Percentiles rank a stretch among this genome's conserved stretches.
These are phyloP conservation scores for Arenaria interpres DNA, from an alignment of 2,113 vertebrate species.

Conservation along the genomic window DNA sequence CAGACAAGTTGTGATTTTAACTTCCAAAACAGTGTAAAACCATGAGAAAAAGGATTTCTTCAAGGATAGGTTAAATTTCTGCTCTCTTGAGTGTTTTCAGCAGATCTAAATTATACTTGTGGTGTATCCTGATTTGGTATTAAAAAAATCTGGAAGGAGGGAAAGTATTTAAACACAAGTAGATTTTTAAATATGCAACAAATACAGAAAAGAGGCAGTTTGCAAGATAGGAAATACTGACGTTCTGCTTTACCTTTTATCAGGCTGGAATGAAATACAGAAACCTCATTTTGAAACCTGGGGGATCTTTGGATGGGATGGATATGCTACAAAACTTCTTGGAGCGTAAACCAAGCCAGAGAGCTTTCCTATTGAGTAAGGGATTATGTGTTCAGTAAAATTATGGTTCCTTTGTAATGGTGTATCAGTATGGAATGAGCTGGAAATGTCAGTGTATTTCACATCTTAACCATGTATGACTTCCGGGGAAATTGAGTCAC, in stretches of 20 bases:
- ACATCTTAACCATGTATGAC: not conserved
- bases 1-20: not conserved
- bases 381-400: slow-evolving; percentile 78
- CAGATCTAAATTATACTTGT: not conserved
- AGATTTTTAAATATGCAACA: not conserved
- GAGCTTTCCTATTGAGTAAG: slow-evolving; percentile 90
- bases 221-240: slow-evolving; percentile 42
- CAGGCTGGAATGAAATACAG: slow-evolving; percentile 94
- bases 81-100: not conserved
- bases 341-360: slow-evolving; percentile 85
- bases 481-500: not conserved
- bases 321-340: slow-evolving; percentile 90
- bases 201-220: not conserved
- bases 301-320: slow-evolving; percentile 89
- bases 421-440: slow-evolving; percentile 20
- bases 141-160: not conserved
- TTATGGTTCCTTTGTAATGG: slow-evolving; percentile 6
- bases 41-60: not conserved
- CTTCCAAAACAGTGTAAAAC: not conserved
- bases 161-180: not conserved
- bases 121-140: not conserved
- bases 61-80: not conserved
- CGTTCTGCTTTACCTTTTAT: slow-evolving; percentile 53
- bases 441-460: slow-evolving; percentile 35
- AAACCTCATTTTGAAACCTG: slow-evolving; percentile 87